Conservation (phyloP, 2,113 vertebrate genomes). For the Chroicocephalus ridibundus region DNA sequence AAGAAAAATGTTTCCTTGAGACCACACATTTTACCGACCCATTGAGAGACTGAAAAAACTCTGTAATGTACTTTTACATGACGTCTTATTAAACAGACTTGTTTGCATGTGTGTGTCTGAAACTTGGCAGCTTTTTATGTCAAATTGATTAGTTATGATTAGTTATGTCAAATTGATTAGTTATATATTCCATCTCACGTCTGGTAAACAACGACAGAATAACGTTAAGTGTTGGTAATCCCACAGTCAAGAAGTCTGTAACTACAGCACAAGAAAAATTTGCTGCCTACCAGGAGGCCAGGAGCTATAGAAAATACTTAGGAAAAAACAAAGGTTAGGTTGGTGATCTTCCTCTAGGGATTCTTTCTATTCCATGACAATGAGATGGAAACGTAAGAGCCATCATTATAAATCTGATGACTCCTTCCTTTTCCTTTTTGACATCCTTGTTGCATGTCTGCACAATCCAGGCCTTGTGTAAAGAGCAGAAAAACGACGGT, state of each 20-base stretch:
- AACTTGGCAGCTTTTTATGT: not conserved
- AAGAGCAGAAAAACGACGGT: not conserved
- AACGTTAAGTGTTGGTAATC: not conserved
- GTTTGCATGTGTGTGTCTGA: too few species aligned
- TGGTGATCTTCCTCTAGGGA: not conserved
- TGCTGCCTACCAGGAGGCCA: not conserved
- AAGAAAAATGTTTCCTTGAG: not conserved
- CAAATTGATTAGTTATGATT: not conserved
- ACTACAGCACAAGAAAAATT: not conserved
- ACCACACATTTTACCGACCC: not conserved
- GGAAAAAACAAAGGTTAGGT: not conserved
- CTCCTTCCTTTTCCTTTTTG: not conserved
- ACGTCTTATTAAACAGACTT: not conserved
- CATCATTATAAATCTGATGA: not conserved
- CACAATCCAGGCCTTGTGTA: not conserved
- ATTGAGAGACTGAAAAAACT: not conserved
- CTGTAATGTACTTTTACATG: not conserved
- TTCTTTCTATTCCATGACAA: not conserved
- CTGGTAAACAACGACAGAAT: not conserved
- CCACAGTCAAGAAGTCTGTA: not conserved
- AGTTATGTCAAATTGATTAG: not conserved
- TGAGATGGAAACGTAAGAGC: not conserved
- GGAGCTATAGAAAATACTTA: not conserved
- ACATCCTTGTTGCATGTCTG: not conserved
- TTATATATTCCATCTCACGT: not conserved